Percentiles rank a stretch among this genome's conserved stretches.
Evolutionary conservation across 2,113 vertebrate genomes (phyloP).

Genomic region (Alosa alosa): DNA sequence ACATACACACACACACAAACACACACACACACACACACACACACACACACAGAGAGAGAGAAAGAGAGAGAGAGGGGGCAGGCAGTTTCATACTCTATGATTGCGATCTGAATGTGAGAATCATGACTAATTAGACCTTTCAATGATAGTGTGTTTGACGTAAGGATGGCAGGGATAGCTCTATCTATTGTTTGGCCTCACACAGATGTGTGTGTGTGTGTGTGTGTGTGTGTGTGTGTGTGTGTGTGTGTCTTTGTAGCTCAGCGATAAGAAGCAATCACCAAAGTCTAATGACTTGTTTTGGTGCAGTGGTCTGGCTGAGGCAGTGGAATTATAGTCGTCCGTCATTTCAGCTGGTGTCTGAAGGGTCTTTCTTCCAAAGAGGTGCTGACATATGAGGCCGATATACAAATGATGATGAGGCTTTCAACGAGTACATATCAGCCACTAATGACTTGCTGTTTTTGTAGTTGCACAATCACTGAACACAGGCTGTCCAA

Average conservation of each 20-base stretch:
- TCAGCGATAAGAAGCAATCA: not conserved
- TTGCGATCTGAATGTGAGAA: not conserved
- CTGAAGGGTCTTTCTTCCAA: not conserved
- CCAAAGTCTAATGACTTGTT: not conserved
- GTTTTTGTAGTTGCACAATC: not conserved
- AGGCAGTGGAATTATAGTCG: not conserved
- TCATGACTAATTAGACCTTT: not conserved
- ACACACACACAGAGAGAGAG: not conserved
- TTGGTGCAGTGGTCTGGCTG: not conserved
- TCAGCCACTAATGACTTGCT: not conserved
- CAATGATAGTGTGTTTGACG: not conserved
- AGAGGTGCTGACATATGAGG: not conserved
- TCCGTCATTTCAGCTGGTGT: not conserved
- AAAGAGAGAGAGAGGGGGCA: not conserved
- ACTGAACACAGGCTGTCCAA: not conserved
- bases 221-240: not conserved
- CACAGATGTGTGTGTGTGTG: no score
- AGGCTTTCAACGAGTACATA: not conserved
- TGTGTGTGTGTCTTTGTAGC: not conserved
- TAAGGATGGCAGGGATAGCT: not conserved
- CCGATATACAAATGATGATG: not conserved
- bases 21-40: constrained; percentile 8
- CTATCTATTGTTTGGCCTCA: not conserved
- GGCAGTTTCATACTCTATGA: not conserved
- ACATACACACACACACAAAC: not conserved